Evolutionary conservation across 30 jellyfish, hydroid and myxozoan species (phyloP), one percentile per base, ranked within the genome.

Genomic region (Aurelia aurita): DNA sequence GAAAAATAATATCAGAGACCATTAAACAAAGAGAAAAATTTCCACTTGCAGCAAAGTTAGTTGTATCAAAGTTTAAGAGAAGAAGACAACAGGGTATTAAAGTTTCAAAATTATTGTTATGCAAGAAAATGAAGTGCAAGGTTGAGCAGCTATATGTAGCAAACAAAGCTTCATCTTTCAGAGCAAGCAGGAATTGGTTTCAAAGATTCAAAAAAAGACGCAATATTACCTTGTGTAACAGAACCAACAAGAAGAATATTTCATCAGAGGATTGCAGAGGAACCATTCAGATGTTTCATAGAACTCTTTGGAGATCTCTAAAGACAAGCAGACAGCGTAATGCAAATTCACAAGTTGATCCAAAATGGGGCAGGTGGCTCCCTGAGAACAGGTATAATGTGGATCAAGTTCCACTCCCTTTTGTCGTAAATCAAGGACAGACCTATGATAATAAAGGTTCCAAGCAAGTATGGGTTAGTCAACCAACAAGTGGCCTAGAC

Each of bases 381-480:
- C 89, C 80, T 58, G 59, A 29, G 27, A 59, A 78, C 60, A 39
- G 89, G 25, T 58, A 43, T 78, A 64, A 78, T 78, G 89, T 62
- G 80, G 89, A 78, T 78, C 89, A 78, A 55, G 89, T 64, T 22
- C 79, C 89, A 28, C 89, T 78, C 39, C 89, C 89, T 28, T 78
- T 78, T 61, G 47, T 45, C 34, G 74, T 78, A 31, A 65, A 61
- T 7, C 80, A 78, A 61, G 89, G 16, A 53, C 29, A 39, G 69
- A 78, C 80, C 61, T 76, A 57, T 54, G 88, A 31, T 39, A 62
- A 6, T 20, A 29, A 54, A 53, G 60, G 88, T 26, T 10, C 88
- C 72, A 76, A 76, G 61, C 77, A 76, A 59, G 88, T 76, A 27
- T 76, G 88, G 88, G 77, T 58, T 76, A 39, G 77, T 29, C 88